These are phyloP conservation scores for Hydropsyche tenuis DNA, from an alignment of 1,140 invertebrate genomes.

Conservation along the genomic window DNA sequence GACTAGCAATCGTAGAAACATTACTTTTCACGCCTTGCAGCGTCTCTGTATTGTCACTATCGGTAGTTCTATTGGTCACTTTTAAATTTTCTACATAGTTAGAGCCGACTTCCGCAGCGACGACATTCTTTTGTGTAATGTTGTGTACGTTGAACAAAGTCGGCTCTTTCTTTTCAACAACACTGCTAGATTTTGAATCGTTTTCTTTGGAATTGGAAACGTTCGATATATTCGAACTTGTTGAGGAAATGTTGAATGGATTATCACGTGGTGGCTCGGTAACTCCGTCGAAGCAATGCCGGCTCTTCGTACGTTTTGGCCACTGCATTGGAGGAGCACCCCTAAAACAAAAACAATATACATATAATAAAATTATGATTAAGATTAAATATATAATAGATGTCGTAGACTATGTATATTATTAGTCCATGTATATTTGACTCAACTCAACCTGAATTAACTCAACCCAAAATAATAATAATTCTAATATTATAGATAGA, in stretches of 20 bases:
- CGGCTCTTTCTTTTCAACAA: background rate
- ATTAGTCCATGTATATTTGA: too few relatives aligned
- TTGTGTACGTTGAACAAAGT: conserved; percentile 28
- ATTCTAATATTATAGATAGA: too few relatives aligned
- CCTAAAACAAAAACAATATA: conserved; percentile 24
- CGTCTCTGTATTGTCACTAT: conserved; percentile 21
- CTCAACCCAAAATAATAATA: too few relatives aligned
- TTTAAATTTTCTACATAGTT: conserved; percentile 11
- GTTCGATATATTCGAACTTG: background rate
- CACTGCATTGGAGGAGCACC: conserved; percentile 24
- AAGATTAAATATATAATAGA: background rate
- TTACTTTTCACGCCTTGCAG: background rate
- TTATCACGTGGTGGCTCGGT: background rate
- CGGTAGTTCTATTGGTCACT: conserved; percentile 2
- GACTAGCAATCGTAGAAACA: conserved; percentile 4
- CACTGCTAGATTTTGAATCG: background rate
- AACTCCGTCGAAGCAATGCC: conserved; percentile 45
- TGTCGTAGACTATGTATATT: too few relatives aligned
- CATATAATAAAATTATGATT: background rate
- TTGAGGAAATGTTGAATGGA: background rate
- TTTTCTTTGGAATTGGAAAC: background rate
- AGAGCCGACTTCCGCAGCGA: background rate
- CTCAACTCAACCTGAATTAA: too few relatives aligned
- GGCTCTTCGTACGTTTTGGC: conserved; percentile 46
- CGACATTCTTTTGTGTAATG: conserved; percentile 8